Base-by-base conservation (phyloP, 2,888 invertebrate genomes). In the Andrena camellia region DNA sequence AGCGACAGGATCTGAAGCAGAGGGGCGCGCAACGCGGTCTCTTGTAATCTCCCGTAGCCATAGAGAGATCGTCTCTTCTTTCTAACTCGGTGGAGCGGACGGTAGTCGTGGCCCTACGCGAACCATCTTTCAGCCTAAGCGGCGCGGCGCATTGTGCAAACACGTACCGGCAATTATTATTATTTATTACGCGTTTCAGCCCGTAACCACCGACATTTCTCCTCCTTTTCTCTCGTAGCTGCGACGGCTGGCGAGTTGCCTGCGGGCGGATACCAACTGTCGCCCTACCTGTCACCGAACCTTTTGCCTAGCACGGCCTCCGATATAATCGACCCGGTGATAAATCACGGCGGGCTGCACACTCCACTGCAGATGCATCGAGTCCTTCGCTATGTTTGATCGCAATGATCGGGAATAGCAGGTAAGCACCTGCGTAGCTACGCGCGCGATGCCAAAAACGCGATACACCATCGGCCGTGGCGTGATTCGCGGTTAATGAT, bases 131-230 rank as follows among this genome's bases (percentile, higher is more conserved):
- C 59, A 77, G 86, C 88, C 88, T 93, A 93, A 93, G 93, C 92
- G 88, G 82, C 87, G 81, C 78, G 78, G 81, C 85, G 90, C 88
- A 92, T 93, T 93, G 93, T 93, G 89, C 88, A 91, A 92, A 91
- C 93, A 93, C 93, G 93, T 93, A 93, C 90, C 86, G 84, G 90
- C 91, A 92, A 93, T 93, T 92, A 93, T 92, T 91, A 92, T 93
- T 93, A 93, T 93, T 93, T 93, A 93, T 93, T 91, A 87, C 86
- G 81, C 89, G 88, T 91, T 89, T 91, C 90, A 86, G 83, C 83
- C 85, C 71, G 86, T 85, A 89, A 91, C 89, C 87, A 87, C 79
- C 71, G 85, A 90, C 84, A 90, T 89, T 91, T 90, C 88, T 87
- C 77, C 64, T 82, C 82, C 85, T 68, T 74, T 72, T 75, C 74